Evolutionary conservation across 1,140 invertebrate genomes (phyloP).

Genomic region (Meloidogyne exigua): DNA sequence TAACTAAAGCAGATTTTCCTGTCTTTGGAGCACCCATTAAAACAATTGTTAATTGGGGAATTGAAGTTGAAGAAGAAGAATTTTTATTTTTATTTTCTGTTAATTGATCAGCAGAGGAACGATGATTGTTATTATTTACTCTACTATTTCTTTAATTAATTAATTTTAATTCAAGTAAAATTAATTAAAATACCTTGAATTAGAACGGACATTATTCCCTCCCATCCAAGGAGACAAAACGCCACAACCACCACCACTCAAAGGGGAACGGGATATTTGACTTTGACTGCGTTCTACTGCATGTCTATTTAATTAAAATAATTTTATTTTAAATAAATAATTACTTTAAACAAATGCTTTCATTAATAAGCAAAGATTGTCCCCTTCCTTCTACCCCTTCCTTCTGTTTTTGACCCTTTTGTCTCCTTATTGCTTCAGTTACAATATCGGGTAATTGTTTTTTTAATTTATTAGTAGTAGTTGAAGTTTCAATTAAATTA

Average conservation of each 20-base stretch:
- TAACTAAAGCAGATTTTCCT: conserved; percentile 58
- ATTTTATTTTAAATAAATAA: not conserved
- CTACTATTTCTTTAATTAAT: conserved; percentile 10
- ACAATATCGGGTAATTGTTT: not conserved
- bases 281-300: conserved; percentile 17
- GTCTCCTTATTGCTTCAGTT: not conserved
- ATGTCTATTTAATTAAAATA: not conserved
- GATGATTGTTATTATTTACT: not conserved
- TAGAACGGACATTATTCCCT: not conserved
- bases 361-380: not conserved
- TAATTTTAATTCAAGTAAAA: not conserved
- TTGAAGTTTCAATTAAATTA: not conserved
- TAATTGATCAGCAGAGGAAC: conserved; percentile 6
- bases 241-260: no score
- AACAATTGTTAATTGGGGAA: conserved; percentile 41
- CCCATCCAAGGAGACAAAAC: not conserved
- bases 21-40: conserved; percentile 47
- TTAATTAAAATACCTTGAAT: not conserved
- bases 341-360: not conserved
- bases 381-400: not conserved
- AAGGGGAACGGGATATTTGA: conserved; percentile 3
- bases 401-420: not conserved
- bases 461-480: not conserved
- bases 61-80: not conserved
- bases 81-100: conserved; percentile 5